These are phyloP conservation scores for Sternarchorhynchus goeldii DNA, from an alignment of 2,797 vertebrate species.

Conservation along the genomic window DNA sequence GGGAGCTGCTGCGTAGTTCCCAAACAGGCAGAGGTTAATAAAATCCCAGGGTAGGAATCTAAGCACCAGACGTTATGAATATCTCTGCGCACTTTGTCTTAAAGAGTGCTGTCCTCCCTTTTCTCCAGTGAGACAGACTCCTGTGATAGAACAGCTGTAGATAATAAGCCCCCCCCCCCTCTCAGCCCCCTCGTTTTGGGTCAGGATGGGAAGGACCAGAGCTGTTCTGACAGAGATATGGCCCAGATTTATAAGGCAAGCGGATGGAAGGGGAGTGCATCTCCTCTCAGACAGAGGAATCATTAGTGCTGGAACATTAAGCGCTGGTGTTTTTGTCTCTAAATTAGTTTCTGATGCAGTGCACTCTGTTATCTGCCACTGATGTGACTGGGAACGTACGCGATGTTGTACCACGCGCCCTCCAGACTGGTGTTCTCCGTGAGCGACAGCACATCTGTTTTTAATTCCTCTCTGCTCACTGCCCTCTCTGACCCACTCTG, in stretches of 20 bases:
- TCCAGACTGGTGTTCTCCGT: not conserved
- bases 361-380: conserved; percentile 45
- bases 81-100: conserved; percentile 18
- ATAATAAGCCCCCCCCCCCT: conserved; percentile 42
- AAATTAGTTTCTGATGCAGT: conserved; percentile 52
- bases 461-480: conserved; percentile 43
- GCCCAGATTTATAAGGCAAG: conserved; percentile 37
- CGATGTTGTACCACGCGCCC: not conserved
- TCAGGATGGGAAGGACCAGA: conserved; percentile 14
- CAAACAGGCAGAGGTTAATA: conserved; percentile 28
- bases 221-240: conserved; percentile 42
- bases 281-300: conserved; percentile 49
- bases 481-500: conserved; percentile 46
- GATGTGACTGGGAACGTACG: conserved; percentile 34
- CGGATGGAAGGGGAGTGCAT: conserved; percentile 36
- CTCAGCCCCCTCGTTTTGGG: conserved; percentile 29
- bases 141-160: conserved; percentile 35
- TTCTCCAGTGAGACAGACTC: conserved; percentile 22
- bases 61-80: conserved; percentile 26
- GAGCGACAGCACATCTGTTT: conserved; percentile 47
- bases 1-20: not conserved
- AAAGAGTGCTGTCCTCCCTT: conserved; percentile 28
- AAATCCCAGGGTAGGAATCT: conserved; percentile 24
- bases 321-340: conserved; percentile 51
- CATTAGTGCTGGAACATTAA: conserved; percentile 58